phyloP scores from a whole-genome alignment of 2,888 invertebrate species.

The Nineta flava region DNA sequence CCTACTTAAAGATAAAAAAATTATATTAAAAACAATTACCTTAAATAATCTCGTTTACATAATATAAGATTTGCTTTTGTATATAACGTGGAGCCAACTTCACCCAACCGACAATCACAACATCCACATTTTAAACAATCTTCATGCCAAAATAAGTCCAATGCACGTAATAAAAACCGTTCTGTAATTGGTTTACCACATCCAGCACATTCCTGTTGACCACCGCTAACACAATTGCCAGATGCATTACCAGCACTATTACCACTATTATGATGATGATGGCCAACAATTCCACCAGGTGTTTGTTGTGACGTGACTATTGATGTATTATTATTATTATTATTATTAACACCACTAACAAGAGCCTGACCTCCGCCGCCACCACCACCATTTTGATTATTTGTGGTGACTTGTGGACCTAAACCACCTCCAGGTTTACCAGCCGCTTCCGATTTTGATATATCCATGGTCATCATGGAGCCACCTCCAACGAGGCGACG shows the following conservation, averaged over 20 bases:
- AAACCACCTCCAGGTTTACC: constrained; percentile 20
- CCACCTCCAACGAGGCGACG: constrained; percentile 22
- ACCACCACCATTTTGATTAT: constrained; percentile 18
- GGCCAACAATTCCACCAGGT: too few relatives aligned
- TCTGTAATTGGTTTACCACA: constrained; percentile 91
- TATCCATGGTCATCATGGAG: constrained; percentile 75
- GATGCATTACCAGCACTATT: background rate
- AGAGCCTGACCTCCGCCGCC: constrained; percentile 19
- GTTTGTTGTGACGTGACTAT: too few relatives aligned
- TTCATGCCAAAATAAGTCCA: constrained; percentile 94
- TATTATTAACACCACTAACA: background rate
- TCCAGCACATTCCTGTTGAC: constrained; percentile 73
- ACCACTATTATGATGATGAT: too few relatives aligned
- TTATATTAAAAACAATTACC: constrained; percentile 38
- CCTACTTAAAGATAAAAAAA: too few relatives aligned
- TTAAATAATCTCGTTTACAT: constrained; percentile 90
- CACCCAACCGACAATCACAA: constrained; percentile 91
- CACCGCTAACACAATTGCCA: constrained; percentile 25
- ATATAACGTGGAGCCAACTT: constrained; percentile 90
- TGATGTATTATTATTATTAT: background rate
- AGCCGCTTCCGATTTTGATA: constrained; percentile 56
- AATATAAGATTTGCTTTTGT: constrained; percentile 90
- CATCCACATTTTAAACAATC: constrained; percentile 96
- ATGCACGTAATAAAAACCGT: constrained; percentile 75
- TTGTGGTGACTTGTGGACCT: constrained; percentile 17